Conservation (phyloP, 2,888 invertebrate genomes). For the Athalia cordata region DNA sequence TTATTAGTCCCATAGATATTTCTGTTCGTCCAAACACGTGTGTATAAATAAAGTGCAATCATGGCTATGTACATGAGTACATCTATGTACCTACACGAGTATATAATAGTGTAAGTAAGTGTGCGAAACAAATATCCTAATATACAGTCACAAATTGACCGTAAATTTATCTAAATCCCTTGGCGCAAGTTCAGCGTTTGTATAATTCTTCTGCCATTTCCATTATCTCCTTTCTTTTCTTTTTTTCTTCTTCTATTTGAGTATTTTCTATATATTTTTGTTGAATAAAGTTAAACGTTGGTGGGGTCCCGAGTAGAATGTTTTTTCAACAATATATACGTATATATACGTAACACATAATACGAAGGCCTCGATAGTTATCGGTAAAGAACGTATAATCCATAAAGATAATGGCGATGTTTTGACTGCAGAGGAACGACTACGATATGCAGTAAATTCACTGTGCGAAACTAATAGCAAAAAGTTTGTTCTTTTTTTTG, state of each 20-base stretch:
- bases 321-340: conserved; percentile 17
- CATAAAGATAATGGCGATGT: conserved; percentile 12
- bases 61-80: neutral
- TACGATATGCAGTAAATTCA: neutral
- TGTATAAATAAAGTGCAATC: too few relatives aligned
- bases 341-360: neutral
- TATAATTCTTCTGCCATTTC: neutral
- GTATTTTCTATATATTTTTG: neutral
- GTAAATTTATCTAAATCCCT: conserved; percentile 30
- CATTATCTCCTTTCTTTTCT: neutral
- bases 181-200: neutral
- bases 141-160: neutral
- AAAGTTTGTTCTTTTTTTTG: neutral
- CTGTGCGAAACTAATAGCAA: conserved; percentile 28
- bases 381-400: conserved; percentile 8
- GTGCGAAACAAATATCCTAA: neutral
- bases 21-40: neutral
- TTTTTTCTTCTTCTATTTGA: neutral
- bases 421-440: conserved; percentile 17
- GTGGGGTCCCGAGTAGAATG: neutral
- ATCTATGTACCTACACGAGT: too few relatives aligned
- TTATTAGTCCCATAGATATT: conserved; percentile 21
- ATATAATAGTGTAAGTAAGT: neutral
- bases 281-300: neutral
- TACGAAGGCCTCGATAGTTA: neutral